Evolutionary conservation across 2,113 vertebrate genomes (phyloP), one percentile per base, ranked within the genome.

Genomic region (Lipotes vexillifer): DNA sequence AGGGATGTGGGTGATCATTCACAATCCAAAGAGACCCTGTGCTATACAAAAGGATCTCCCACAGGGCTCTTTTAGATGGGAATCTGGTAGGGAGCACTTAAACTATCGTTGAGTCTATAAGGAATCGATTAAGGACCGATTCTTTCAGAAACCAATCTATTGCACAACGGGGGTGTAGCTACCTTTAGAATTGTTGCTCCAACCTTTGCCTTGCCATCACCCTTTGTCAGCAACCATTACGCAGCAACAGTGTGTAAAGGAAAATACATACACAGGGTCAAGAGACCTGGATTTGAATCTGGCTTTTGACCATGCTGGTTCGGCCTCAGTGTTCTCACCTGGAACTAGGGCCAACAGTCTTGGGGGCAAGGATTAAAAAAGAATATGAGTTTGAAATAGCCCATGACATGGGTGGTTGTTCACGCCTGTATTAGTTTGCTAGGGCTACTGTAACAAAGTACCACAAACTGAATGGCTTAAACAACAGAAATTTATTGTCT

Each of bases 31-130:
- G 90, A 75, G 88, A 82, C 66, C 63, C 61, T 95, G 29, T 29
- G 21, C 65, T 44, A 1, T 55, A 72, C 69, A 49, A 44, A 89
- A 72, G 44, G 29, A 36, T 90, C 93, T 92, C 94, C 93, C 96
- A 77, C 10, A 8, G 71, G 88, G 94, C 21, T 81, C 59, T 93
- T 92, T 90, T 81, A 66, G 44, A 77, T 46, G 65, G 81, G 88
- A 94, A 92, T 82, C 36, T 25, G 69, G 17, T 41, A 6, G 7
- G 71, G n/a, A 90, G 55, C 59, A 66, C 84, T 94, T 92, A 57
- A 88, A 95, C 86, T 61, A 80, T 85, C 78, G 86, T 33, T 18
- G 66, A 66, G 81, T 95, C 81, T 61, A 72, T 93, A 93, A 96
- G 77, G 71, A 93, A 87, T 95, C 4, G 0, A 69, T 66, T 90